Evolutionary conservation across 2,113 vertebrate genomes (phyloP).

Genomic region (Mobula hypostoma): DNA sequence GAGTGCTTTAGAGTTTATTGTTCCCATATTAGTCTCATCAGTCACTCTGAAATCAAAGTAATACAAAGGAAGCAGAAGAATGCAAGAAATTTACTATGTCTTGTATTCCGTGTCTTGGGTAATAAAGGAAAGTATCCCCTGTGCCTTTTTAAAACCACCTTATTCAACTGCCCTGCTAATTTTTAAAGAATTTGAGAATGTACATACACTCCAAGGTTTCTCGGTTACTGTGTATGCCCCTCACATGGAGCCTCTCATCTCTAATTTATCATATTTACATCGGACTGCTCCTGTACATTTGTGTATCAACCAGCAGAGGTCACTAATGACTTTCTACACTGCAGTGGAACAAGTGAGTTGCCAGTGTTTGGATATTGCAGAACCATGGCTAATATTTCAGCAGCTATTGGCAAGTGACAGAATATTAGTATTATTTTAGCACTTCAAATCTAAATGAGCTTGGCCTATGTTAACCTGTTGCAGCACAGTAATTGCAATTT

Average conservation of each 20-base stretch:
- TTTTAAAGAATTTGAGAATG: no score
- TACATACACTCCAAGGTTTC: no score
- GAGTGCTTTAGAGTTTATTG: no score
- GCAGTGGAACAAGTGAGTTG: not conserved
- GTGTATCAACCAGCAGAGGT: slow-evolving; percentile 18
- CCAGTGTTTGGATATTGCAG: not conserved
- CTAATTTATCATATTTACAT: not conserved
- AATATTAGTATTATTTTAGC: not conserved
- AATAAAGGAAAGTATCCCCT: no score
- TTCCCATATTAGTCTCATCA: no score
- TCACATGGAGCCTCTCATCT: not conserved
- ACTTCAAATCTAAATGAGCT: not conserved
- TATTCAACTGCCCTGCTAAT: no score
- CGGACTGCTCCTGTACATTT: not conserved
- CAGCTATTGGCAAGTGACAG: not conserved
- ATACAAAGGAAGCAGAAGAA: no score
- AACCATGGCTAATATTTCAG: not conserved
- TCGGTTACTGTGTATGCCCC: no score
- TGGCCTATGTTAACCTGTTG: not conserved
- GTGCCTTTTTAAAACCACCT: no score
- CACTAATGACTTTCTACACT: not conserved
- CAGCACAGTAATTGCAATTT: not conserved
- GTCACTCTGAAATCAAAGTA: no score
- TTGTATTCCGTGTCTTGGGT: no score
- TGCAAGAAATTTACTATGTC: no score